Evolutionary conservation across 2,797 vertebrate species (phyloP).

Genomic region (Mycteria americana): DNA sequence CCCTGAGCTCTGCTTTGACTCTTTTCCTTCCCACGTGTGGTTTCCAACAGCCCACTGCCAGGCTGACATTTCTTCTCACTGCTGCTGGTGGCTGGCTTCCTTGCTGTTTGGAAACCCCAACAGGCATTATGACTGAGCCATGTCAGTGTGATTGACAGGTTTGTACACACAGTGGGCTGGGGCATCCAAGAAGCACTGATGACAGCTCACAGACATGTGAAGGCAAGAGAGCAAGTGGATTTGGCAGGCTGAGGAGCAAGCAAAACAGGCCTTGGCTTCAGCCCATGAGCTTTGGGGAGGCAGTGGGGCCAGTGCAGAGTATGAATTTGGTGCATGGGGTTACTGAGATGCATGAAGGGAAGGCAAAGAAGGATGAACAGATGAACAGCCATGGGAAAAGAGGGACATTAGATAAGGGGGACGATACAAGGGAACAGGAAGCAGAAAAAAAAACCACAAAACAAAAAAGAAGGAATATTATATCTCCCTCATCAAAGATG

Average conservation of each 20-base stretch:
- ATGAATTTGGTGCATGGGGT: background rate
- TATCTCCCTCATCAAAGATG: background rate
- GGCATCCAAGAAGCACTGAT: background rate
- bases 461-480: background rate
- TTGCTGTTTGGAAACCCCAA: slow-evolving; percentile 41
- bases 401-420: background rate
- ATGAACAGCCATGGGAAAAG: background rate
- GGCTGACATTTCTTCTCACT: slow-evolving; percentile 4
- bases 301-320: background rate
- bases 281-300: background rate
- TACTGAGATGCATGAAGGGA: background rate
- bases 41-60: background rate
- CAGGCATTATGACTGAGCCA: background rate
- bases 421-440: background rate
- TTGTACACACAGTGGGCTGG: background rate
- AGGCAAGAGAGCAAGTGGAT: slow-evolving; percentile 4
- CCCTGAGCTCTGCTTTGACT: slow-evolving; percentile 20
- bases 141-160: background rate
- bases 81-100: background rate
- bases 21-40: background rate
- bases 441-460: background rate
- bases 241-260: background rate
- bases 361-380: background rate
- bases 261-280: background rate
- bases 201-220: background rate